phyloP scores from a whole-genome alignment of 2,797 vertebrate species.

The Sebastes nivosus region DNA sequence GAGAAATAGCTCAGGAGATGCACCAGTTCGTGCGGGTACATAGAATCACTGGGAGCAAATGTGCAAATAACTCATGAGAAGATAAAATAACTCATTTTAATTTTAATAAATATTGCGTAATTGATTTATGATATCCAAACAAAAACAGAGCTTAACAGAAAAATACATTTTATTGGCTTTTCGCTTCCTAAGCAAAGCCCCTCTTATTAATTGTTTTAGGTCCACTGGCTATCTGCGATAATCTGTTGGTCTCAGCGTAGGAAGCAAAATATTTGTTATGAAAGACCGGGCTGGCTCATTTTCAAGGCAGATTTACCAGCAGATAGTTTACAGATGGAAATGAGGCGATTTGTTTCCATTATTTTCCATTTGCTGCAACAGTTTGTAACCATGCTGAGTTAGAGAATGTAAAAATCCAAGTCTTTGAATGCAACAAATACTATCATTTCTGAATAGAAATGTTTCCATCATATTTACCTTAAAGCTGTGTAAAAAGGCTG shows the following conservation, averaged over 20 bases:
- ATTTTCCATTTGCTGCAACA: constrained; percentile 57
- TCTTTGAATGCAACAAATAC: background rate
- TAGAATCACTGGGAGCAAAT: constrained; percentile 34
- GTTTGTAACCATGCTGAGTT: constrained; percentile 31
- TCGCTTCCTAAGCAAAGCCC: constrained; percentile 70
- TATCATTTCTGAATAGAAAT: background rate
- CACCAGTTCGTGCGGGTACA: background rate
- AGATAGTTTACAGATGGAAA: constrained; percentile 71
- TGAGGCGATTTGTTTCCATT: constrained; percentile 64
- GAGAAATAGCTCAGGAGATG: background rate
- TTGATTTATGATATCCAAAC: constrained; percentile 73
- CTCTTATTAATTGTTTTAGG: constrained; percentile 79
- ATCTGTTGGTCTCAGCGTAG: constrained; percentile 75
- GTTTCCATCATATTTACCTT: background rate
- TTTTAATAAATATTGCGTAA: constrained; percentile 66
- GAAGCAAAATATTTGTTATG: constrained; percentile 78
- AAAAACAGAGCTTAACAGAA: constrained; percentile 62
- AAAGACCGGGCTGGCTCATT: constrained; percentile 75
- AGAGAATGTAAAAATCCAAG: constrained; percentile 18
- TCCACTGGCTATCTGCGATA: constrained; percentile 75
- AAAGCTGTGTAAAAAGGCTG: background rate
- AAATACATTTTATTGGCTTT: constrained; percentile 70
- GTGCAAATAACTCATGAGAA: constrained; percentile 32
- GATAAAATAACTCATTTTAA: constrained; percentile 68
- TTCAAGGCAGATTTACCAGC: constrained; percentile 76